Conservation (phyloP, 2,888 invertebrate species). For the Troides oblongomaculatus region DNA sequence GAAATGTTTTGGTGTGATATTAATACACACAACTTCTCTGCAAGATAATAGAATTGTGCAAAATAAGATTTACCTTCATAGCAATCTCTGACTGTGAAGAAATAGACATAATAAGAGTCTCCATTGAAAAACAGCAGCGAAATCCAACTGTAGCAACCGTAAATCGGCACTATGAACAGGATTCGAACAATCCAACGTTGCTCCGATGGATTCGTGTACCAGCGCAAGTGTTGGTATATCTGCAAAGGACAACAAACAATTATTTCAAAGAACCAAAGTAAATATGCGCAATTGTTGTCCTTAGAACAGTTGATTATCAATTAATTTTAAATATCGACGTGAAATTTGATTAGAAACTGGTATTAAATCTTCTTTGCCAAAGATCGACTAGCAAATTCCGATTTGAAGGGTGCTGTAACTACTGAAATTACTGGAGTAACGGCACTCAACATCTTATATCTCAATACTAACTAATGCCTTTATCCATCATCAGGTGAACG, state of each 20-base stretch:
- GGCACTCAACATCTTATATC: too few species aligned
- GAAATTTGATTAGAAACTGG: background rate
- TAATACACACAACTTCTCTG: background rate
- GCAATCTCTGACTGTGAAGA: conserved; percentile 99
- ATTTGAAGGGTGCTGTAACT: too few species aligned
- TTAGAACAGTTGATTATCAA: background rate
- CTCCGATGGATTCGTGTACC: conserved; percentile 99
- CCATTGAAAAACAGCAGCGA: conserved; percentile 98
- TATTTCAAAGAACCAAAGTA: background rate
- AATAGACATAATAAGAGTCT: conserved; percentile 98
- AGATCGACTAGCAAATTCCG: too few species aligned
- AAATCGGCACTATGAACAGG: conserved; percentile 99
- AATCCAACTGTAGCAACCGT: conserved; percentile 99
- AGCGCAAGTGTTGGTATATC: conserved; percentile 99
- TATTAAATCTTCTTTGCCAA: background rate
- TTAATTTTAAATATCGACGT: too few species aligned
- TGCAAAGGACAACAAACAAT: conserved; percentile 62
- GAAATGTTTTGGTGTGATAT: background rate
- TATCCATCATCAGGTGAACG: too few species aligned
- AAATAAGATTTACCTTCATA: conserved; percentile 90
- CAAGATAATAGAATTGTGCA: background rate
- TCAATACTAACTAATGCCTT: too few species aligned
- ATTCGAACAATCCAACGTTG: conserved; percentile 99
- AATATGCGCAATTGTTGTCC: background rate
- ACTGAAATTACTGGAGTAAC: too few species aligned